Evolutionary conservation across 1,140 invertebrate genomes (phyloP).

Genomic region (Heterodera schachtii): DNA sequence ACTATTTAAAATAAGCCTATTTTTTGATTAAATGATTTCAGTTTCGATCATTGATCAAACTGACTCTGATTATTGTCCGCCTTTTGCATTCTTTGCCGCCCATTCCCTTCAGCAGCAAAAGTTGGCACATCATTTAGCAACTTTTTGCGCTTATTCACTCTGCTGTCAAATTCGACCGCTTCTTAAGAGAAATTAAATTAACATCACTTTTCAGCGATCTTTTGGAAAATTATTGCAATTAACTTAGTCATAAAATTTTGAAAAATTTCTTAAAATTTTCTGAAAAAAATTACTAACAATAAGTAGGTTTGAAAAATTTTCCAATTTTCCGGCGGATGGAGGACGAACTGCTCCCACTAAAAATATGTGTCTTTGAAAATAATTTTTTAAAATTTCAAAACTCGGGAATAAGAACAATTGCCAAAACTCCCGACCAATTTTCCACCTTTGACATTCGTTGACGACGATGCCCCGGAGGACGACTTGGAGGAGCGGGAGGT

Average conservation of each 20-base stretch:
- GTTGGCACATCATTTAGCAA: neutral
- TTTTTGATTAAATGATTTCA: neutral
- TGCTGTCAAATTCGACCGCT: neutral
- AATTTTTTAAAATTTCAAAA: too few species aligned
- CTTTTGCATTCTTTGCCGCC: neutral
- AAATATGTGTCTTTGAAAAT: too few species aligned
- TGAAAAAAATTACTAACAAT: too few species aligned
- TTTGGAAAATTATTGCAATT: neutral
- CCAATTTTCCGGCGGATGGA: too few species aligned
- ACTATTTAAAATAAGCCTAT: too few species aligned
- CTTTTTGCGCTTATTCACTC: conserved; percentile 1
- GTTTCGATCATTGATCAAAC: neutral
- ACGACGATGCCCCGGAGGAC: neutral
- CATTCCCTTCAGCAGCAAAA: neutral
- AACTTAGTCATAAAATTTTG: too few species aligned
- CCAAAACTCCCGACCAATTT: too few species aligned
- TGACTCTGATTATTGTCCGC: neutral
- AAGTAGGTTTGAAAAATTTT: too few species aligned
- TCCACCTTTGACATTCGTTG: neutral
- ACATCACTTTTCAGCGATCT: neutral
- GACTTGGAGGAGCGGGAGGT: conserved; percentile 26
- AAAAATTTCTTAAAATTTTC: too few species aligned
- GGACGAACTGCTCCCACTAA: too few species aligned
- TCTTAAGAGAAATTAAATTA: too few species aligned
- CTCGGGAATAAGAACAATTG: too few species aligned